A percentile compares a stretch with the other conserved stretches of the same genome.
phyloP scores from a whole-genome alignment of 2,888 invertebrate genomes.

The Polymixis lichenea region DNA sequence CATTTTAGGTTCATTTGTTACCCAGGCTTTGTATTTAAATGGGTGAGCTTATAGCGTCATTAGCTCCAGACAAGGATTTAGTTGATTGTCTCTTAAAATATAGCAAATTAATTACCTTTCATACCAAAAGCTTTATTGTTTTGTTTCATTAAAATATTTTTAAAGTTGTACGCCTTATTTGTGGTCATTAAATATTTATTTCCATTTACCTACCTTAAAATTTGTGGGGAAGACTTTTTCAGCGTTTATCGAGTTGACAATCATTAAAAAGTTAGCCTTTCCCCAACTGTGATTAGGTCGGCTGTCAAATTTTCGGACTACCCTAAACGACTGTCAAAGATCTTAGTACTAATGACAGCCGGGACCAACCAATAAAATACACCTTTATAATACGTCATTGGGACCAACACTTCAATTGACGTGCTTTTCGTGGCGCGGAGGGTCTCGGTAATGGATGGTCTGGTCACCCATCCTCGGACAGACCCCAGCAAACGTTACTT shows the following conservation, averaged over 20 bases:
- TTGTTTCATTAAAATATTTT: neutral
- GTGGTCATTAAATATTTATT: too few species aligned
- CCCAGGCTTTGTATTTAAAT: conserved; percentile 26
- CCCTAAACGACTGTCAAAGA: neutral
- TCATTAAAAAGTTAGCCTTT: neutral
- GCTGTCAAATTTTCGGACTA: neutral
- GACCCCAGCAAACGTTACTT: neutral
- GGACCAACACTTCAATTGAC: neutral
- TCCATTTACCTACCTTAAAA: too few species aligned
- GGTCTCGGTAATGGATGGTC: neutral
- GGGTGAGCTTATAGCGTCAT: conserved; percentile 5
- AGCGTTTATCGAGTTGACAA: too few species aligned
- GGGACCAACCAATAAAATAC: too few species aligned
- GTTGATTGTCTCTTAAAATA: neutral
- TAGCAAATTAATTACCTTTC: conserved; percentile 15
- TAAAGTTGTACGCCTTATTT: neutral
- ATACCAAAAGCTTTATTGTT: neutral
- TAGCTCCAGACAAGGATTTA: conserved; percentile 12
- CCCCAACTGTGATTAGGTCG: neutral
- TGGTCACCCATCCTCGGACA: neutral
- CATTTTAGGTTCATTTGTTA: conserved; percentile 1
- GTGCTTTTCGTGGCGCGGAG: neutral
- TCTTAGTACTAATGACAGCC: neutral
- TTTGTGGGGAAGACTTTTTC: neutral
- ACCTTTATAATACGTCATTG: too few species aligned